A percentile compares a stretch with the other conserved stretches of the same genome.
Conservation (phyloP, 2,888 invertebrate species). For the Drosophila nr. fundita region DNA sequence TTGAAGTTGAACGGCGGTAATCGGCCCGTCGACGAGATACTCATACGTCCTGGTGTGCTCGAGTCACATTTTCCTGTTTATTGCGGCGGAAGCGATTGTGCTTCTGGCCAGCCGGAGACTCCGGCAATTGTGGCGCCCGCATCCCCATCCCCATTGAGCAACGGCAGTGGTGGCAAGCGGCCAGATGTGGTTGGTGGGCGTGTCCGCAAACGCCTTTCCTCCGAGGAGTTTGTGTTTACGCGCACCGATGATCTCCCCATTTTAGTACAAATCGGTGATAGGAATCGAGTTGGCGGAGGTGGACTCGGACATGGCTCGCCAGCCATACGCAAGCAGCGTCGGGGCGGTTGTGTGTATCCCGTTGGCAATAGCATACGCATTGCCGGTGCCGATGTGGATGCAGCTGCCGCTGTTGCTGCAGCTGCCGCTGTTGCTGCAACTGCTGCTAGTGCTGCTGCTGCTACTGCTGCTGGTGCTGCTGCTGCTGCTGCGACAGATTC, state of each 20-base stretch:
- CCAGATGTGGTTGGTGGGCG: conserved; percentile 74
- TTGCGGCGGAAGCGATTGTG: conserved; percentile 15
- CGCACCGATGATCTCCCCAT: conserved; percentile 87
- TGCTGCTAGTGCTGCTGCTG: conserved; percentile 15
- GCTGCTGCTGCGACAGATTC: conserved; percentile 25
- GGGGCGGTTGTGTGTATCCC: conserved; percentile 88
- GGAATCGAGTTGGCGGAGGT: conserved; percentile 44
- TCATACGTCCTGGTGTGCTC: conserved; percentile 82
- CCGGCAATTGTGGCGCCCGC: conserved; percentile 67
- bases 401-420: conserved; percentile 30
- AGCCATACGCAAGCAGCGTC: conserved; percentile 87
- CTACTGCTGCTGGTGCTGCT: conserved; percentile 5
- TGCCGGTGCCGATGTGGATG: conserved; percentile 41
- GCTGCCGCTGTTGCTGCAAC: conserved; percentile 33
- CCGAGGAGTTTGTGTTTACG: conserved; percentile 83
- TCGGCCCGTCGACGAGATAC: conserved; percentile 45
- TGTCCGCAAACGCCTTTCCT: conserved; percentile 82
- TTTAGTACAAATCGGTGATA: conserved; percentile 85
- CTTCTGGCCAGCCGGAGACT: conserved; percentile 40
- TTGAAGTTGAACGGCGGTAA: conserved; percentile 50
- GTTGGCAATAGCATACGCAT: conserved; percentile 64
- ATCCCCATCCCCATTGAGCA: conserved; percentile 53
- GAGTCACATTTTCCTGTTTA: conserved; percentile 85
- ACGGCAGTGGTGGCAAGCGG: conserved; percentile 45
- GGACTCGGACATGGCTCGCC: conserved; percentile 78